Evolutionary conservation across 2,113 vertebrate genomes (phyloP).

Genomic region (Hystrix brachyura): DNA sequence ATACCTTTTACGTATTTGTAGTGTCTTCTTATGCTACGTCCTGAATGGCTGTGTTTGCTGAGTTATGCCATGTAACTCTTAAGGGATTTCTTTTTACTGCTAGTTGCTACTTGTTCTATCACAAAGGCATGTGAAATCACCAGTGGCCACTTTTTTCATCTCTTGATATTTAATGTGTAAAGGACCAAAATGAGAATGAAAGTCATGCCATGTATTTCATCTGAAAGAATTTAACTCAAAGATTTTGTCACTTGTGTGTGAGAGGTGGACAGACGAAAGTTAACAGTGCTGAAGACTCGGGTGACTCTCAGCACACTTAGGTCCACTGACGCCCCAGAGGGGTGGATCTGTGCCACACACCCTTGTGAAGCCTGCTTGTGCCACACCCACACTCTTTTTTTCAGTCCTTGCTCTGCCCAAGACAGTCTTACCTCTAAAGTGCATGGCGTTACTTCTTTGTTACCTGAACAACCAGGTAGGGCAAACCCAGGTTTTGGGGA

Average conservation of each 20-base stretch:
- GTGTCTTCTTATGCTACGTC: background rate
- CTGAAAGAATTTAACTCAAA: background rate
- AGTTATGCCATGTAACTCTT: background rate
- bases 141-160: background rate
- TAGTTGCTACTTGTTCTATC: background rate
- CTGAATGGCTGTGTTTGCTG: background rate
- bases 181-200: background rate
- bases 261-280: background rate
- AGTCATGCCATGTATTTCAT: background rate
- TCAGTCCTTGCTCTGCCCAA: background rate
- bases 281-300: background rate
- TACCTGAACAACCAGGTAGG: background rate
- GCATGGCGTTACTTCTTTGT: background rate
- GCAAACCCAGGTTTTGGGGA: background rate
- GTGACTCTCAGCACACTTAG: background rate
- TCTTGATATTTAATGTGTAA: background rate
- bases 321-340: background rate
- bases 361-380: background rate
- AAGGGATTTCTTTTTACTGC: background rate
- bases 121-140: background rate
- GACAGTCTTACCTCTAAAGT: background rate
- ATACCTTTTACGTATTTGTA: background rate
- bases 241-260: background rate
- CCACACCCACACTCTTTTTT: background rate
- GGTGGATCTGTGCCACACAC: background rate